These are phyloP conservation scores for Lasioglossum marginatum DNA, from an alignment of 2,888 invertebrate genomes.

Conservation along the genomic window DNA sequence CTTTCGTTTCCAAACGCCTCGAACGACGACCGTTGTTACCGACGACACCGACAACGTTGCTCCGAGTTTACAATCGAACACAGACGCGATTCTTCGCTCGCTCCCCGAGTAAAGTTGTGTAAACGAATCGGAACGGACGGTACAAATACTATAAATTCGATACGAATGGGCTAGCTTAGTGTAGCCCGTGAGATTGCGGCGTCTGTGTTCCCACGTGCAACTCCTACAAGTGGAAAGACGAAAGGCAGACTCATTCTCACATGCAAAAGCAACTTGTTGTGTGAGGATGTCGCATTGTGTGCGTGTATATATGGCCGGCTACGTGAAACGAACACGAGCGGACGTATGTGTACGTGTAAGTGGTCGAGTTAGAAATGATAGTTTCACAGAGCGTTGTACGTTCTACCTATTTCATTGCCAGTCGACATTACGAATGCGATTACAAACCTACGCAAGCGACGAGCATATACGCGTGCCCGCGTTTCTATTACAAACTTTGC, in stretches of 20 bases:
- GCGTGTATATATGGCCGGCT: not conserved
- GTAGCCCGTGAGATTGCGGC: not conserved
- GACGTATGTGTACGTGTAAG: constrained; percentile 36
- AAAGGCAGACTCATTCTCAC: constrained; percentile 60
- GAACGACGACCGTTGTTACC: not conserved
- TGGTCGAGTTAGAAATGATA: too few species aligned
- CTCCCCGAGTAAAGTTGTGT: not conserved
- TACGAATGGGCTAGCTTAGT: not conserved
- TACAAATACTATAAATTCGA: not conserved
- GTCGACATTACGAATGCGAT: too few species aligned
- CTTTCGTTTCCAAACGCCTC: not conserved
- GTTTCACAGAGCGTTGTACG: too few species aligned
- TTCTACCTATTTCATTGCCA: too few species aligned
- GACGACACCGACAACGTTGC: not conserved
- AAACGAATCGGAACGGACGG: not conserved
- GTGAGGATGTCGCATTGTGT: constrained; percentile 15
- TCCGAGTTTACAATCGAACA: constrained; percentile 51
- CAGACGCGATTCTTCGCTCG: constrained; percentile 32
- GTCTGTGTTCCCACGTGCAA: constrained; percentile 44
- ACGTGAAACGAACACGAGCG: constrained; percentile 43
- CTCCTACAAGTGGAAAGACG: constrained; percentile 20
- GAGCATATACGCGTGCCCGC: too few species aligned
- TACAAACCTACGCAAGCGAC: too few species aligned
- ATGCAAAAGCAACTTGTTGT: constrained; percentile 65
- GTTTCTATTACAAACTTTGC: too few species aligned